Evolutionary conservation across 2,113 vertebrate genomes (phyloP).

Genomic region (Takifugu bimaculatus): DNA sequence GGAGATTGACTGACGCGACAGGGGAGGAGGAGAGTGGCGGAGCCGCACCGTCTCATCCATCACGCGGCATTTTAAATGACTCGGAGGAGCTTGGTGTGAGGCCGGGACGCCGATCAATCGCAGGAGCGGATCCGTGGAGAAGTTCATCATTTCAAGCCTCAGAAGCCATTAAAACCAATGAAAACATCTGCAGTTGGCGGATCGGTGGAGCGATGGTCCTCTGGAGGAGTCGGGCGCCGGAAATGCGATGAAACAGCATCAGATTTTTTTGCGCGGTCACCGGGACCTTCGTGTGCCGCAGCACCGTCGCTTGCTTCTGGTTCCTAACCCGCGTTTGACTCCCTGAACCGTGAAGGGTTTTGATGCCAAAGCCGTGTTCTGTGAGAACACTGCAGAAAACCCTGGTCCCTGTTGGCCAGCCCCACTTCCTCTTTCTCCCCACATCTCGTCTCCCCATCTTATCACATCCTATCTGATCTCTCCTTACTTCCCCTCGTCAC

Average conservation of each 20-base stretch:
- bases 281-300: too few relatives aligned
- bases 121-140: not conserved
- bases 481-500: slow-evolving; percentile 9
- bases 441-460: slow-evolving; percentile 19
- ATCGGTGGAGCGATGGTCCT: too few relatives aligned
- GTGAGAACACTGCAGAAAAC: slow-evolving; percentile 24
- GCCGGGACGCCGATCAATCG: slow-evolving; percentile 37
- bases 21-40: slow-evolving; percentile 38
- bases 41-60: slow-evolving; percentile 47
- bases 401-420: slow-evolving; percentile 26
- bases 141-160: too few relatives aligned
- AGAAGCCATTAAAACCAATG: too few relatives aligned
- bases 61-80: slow-evolving; percentile 48
- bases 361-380: slow-evolving; percentile 18
- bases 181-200: too few relatives aligned
- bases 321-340: not conserved
- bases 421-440: slow-evolving; percentile 21
- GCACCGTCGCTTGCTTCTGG: too few relatives aligned
- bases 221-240: too few relatives aligned
- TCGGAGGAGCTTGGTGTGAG: slow-evolving; percentile 34
- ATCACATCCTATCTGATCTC: slow-evolving; percentile 28
- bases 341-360: not conserved
- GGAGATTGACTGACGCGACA: slow-evolving; percentile 41
- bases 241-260: too few relatives aligned
- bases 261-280: too few relatives aligned